Evolutionary conservation across 1,140 invertebrate species (phyloP), one percentile per base, ranked within the genome.

Genomic region (Bombus impatiens): DNA sequence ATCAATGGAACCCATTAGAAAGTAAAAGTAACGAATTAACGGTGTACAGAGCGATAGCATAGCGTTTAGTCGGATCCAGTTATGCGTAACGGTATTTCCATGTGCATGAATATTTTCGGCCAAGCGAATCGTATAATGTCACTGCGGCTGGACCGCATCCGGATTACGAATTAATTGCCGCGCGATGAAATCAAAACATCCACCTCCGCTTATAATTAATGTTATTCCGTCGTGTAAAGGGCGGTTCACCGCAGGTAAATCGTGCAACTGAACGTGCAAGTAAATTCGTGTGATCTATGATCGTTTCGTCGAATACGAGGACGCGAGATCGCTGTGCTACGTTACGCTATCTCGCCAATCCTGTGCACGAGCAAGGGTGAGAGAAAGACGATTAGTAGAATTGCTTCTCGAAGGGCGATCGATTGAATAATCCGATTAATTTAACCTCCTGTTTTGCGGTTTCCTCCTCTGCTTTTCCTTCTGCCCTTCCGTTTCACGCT

Each of bases 361-460:
- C 47, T 8, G 47, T 53, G 15, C 5, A 8, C 18, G 74, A 67
- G n/a, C 62, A 68, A 78, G 65, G 78, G 57, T 0, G 85, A 84
- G 88, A 71, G 86, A 87, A 82, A 89, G 88, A 94, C 92, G 94
- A 95, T 94, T 93, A 93, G 91, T 86, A 89, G 92, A 94, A 94
- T 94, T 89, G 92, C 85, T 92, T 86, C 89, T 84, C 88, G 84
- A 92, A 92, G 91, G 91, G 91, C 80, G 91, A 93, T 93, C 92
- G 91, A 94, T 94, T 86, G 92, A 92, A 90, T 94, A 94, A 94
- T 87, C 76, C 86, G 89, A 92, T 94, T 93, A 92, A 87, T 87
- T 92, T 93, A 93, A 94, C 93, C 93, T 90, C 92, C 93, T 90
- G 91, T 93, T 93, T 88, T 91, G 91, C 82, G 93, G 94, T 68